phyloP scores from a whole-genome alignment of 2,113 vertebrate genomes.

The Seriola quinqueradiata region DNA sequence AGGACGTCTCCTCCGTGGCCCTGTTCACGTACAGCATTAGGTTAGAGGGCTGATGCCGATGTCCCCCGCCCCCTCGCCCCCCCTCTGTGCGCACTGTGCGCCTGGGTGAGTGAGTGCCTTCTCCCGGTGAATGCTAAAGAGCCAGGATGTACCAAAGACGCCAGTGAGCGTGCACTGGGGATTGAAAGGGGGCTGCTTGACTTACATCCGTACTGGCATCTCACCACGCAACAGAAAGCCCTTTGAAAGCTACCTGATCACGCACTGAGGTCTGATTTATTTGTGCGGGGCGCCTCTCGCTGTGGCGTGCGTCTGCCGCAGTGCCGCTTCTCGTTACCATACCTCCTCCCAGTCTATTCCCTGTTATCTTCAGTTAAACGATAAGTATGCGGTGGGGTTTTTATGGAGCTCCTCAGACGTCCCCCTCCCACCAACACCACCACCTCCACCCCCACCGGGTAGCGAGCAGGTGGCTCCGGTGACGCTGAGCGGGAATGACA shows the following conservation, averaged over 20 bases:
- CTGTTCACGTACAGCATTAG: constrained; percentile 11
- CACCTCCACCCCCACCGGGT: background rate
- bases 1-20: constrained; percentile 25
- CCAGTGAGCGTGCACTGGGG: constrained; percentile 43
- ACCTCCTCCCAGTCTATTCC: constrained; percentile 1
- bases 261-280: constrained; percentile 41
- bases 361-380: constrained; percentile 15
- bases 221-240: constrained; percentile 63
- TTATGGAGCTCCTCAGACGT: constrained; percentile 20
- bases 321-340: constrained; percentile 49
- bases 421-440: background rate
- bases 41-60: constrained; percentile 31
- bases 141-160: constrained; percentile 66
- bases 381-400: background rate
- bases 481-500: constrained; percentile 72
- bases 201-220: constrained; percentile 68
- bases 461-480: constrained; percentile 77
- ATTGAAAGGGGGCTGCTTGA: constrained; percentile 14
- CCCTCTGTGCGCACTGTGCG: constrained; percentile 55
- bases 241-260: constrained; percentile 69
- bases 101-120: constrained; percentile 64
- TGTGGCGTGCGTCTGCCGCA: constrained; percentile 70
- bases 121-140: constrained; percentile 75
- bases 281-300: constrained; percentile 6
- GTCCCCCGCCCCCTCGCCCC: background rate